Evolutionary conservation across 1,140 invertebrate species (phyloP).

Genomic region (Temnothorax nylanderi): DNA sequence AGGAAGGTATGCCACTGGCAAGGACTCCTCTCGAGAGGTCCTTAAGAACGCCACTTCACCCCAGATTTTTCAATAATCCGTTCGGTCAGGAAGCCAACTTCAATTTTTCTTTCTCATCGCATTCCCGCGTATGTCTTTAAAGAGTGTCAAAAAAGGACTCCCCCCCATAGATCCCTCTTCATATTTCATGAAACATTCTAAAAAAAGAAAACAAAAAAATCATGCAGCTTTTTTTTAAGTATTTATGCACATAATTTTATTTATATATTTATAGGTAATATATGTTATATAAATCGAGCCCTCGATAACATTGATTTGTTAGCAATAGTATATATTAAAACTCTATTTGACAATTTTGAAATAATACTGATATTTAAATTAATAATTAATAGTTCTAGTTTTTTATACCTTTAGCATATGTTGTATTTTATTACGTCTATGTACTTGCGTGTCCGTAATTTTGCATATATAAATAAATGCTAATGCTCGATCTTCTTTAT

Average conservation of each 20-base stretch:
- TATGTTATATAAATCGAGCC: not conserved
- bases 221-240: not conserved
- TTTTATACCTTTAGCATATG: not conserved
- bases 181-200: not conserved
- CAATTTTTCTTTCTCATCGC: slow-evolving; percentile 43
- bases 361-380: not conserved
- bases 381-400: not conserved
- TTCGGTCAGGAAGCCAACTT: slow-evolving; percentile 43
- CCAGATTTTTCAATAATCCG: slow-evolving; percentile 54
- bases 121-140: slow-evolving; percentile 18
- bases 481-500: not conserved
- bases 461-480: not conserved
- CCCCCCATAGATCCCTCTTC: not conserved
- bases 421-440: not conserved
- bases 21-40: slow-evolving; percentile 42
- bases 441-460: not conserved
- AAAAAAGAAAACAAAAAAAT: not conserved
- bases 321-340: not conserved
- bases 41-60: slow-evolving; percentile 52
- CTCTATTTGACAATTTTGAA: not conserved
- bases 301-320: not conserved
- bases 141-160: not conserved
- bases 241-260: not conserved
- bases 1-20: slow-evolving; percentile 40
- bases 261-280: not conserved